phyloP scores from a whole-genome alignment of 1,140 invertebrate genomes.

The Pseudomyrmex dendroicus region DNA sequence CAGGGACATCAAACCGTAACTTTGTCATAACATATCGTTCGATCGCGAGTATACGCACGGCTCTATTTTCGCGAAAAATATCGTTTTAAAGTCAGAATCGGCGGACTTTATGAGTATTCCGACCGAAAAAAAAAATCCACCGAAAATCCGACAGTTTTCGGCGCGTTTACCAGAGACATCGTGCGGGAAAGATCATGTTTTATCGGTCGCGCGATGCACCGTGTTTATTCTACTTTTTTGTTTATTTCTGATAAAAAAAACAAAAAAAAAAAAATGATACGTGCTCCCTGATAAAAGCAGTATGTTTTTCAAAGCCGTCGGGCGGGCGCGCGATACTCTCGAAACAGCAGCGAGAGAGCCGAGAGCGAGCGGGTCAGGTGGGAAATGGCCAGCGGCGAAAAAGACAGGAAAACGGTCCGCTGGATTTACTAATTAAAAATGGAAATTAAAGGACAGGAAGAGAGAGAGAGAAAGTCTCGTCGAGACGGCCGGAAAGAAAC shows the following conservation, averaged over 20 bases:
- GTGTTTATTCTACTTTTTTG: conserved; percentile 27
- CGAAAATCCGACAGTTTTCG: conserved; percentile 38
- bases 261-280: conserved; percentile 26
- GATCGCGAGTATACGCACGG: not conserved
- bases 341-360: not conserved
- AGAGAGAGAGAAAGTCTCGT: not conserved
- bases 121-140: not conserved
- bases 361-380: not conserved
- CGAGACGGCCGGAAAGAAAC: not conserved
- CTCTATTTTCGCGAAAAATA: conserved; percentile 12
- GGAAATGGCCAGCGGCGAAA: conserved; percentile 7
- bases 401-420: conserved; percentile 46
- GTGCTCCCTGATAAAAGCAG: conserved; percentile 30
- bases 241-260: conserved; percentile 23
- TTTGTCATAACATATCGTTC: conserved; percentile 8
- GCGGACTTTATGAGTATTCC: conserved; percentile 24
- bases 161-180: conserved; percentile 22
- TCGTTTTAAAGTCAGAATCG: conserved; percentile 34
- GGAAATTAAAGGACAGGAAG: conserved; percentile 45
- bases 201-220: conserved; percentile 24
- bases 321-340: conserved; percentile 16
- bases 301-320: conserved; percentile 43
- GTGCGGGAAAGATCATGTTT: conserved; percentile 45
- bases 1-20: not conserved
- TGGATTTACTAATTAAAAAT: conserved; percentile 66